These are phyloP conservation scores for Pseudococcus longispinus DNA, from an alignment of 2,888 invertebrate species.

Conservation along the genomic window DNA sequence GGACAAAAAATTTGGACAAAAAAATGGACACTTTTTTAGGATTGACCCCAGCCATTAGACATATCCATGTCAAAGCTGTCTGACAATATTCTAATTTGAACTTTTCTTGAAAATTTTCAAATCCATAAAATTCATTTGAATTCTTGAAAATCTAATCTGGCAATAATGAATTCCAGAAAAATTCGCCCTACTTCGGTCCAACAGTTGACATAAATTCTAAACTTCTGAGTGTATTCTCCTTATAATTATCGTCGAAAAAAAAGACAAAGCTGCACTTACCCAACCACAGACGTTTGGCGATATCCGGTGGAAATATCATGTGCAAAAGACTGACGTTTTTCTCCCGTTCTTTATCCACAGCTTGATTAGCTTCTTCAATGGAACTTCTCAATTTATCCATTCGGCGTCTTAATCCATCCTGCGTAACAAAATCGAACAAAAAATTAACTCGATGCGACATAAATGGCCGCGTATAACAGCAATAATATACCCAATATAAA, in stretches of 20 bases:
- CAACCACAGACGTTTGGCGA: slow-evolving; percentile 75
- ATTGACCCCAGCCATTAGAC: too few relatives aligned
- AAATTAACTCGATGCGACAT: background rate
- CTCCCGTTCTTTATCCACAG: slow-evolving; percentile 90
- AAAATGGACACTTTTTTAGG: too few relatives aligned
- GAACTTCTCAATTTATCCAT: slow-evolving; percentile 95
- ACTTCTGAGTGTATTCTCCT: background rate
- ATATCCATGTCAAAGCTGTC: too few relatives aligned
- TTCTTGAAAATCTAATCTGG: too few relatives aligned
- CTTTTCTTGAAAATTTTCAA: too few relatives aligned
- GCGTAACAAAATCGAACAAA: background rate
- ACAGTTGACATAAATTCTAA: too few relatives aligned
- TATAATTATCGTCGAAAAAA: background rate
- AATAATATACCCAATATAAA: background rate
- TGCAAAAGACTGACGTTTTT: slow-evolving; percentile 93
- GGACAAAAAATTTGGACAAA: too few relatives aligned
- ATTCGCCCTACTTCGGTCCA: too few relatives aligned
- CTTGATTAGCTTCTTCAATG: slow-evolving; percentile 90
- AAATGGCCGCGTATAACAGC: background rate
- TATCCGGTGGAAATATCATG: slow-evolving; percentile 93
- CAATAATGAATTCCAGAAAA: too few relatives aligned
- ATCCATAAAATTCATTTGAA: too few relatives aligned
- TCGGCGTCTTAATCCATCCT: slow-evolving; percentile 86
- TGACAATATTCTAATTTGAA: too few relatives aligned
- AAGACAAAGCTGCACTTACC: slow-evolving; percentile 54